Conservation (phyloP, 2,113 vertebrate species). For the Periophthalmus modestus region DNA sequence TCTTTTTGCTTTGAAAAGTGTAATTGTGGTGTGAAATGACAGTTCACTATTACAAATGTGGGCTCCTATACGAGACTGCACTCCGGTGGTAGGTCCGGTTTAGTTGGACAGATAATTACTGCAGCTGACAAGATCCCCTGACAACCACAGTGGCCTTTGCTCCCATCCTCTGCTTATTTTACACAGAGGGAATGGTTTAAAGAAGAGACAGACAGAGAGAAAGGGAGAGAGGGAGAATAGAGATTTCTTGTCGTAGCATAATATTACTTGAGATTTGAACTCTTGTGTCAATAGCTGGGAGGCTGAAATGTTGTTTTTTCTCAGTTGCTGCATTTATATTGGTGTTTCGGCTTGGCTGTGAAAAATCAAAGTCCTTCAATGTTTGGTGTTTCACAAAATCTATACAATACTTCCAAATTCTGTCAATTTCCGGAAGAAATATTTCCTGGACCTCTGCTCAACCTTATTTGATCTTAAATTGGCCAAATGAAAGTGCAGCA, state of each 20-base stretch:
- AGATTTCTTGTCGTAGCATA: neutral
- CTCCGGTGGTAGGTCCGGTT: neutral
- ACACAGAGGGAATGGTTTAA: neutral
- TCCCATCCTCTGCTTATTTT: constrained; percentile 18
- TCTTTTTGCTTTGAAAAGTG: neutral
- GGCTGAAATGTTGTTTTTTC: neutral
- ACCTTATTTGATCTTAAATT: neutral
- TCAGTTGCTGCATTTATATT: neutral
- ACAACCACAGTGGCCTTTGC: constrained; percentile 17
- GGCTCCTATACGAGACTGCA: neutral
- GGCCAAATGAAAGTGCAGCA: neutral
- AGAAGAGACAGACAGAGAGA: neutral
- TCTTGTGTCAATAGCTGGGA: too few species aligned
- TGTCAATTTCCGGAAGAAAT: neutral
- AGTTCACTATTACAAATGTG: neutral
- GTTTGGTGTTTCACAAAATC: neutral
- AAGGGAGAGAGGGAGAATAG: neutral
- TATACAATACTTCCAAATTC: neutral
- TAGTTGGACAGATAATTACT: constrained; percentile 20
- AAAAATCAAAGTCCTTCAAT: neutral
- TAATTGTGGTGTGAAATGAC: neutral
- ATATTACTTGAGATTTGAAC: neutral
- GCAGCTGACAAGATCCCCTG: constrained; percentile 9
- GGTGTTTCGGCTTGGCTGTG: too few species aligned
- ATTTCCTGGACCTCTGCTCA: neutral